Percentiles rank a stretch among this genome's conserved stretches.
Evolutionary conservation across 30 jellyfish, hydroid and myxozoan genomes (phyloP).

Genomic region (Catostylus mosaicus): DNA sequence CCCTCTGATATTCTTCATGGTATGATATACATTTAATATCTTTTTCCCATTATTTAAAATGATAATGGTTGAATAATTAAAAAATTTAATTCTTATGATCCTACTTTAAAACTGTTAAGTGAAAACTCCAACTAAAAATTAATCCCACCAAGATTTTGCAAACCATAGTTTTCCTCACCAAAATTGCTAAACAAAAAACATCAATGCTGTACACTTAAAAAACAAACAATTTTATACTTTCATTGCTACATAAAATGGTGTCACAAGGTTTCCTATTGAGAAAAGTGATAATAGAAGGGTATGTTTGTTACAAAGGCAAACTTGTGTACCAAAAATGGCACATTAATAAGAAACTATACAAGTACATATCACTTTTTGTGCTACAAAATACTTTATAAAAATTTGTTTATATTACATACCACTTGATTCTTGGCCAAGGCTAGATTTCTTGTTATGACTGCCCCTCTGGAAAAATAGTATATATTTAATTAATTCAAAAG

Average conservation of each 20-base stretch:
- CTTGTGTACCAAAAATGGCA: neutral
- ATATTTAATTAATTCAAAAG: neutral
- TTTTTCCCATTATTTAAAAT: neutral
- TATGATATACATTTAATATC: neutral
- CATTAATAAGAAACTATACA: neutral
- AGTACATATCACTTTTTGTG: neutral
- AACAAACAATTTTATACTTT: neutral
- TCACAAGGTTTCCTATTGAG: neutral
- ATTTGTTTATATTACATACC: neutral
- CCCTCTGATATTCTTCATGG: neutral
- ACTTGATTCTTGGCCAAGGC: neutral
- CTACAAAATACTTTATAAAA: neutral
- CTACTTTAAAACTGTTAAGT: neutral
- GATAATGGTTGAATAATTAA: neutral
- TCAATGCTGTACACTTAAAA: neutral
- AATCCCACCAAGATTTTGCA: too few relatives aligned
- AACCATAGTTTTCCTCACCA: too few relatives aligned
- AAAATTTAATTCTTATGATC: neutral
- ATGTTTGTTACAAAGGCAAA: neutral
- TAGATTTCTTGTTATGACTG: neutral
- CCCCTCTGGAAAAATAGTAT: neutral
- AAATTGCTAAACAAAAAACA: neutral
- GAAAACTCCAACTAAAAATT: neutral
- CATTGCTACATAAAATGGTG: neutral
- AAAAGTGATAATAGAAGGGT: neutral